Percentiles rank a stretch among this genome's conserved stretches.
Evolutionary conservation across 2,797 vertebrate species (phyloP).

Genomic region (Setipinna tenuifilis): DNA sequence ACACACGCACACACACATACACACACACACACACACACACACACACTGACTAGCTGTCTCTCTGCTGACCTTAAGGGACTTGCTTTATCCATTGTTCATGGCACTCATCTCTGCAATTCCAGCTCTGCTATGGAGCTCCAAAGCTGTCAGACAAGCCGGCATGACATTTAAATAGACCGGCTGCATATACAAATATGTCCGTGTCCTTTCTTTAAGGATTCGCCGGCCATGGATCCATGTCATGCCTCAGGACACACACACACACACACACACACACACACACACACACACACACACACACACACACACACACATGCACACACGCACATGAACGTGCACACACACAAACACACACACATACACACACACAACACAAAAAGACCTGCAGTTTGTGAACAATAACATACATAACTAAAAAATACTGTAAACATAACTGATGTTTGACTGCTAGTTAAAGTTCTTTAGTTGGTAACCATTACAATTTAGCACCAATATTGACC

Average conservation of each 20-base stretch:
- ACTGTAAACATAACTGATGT: background rate
- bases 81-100: background rate
- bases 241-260: background rate
- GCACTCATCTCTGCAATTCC: background rate
- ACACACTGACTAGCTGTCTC: background rate
- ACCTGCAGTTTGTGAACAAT: background rate
- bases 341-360: background rate
- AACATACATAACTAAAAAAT: background rate
- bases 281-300: no score
- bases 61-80: conserved; percentile 9
- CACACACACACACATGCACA: no score
- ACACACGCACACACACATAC: background rate
- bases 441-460: background rate
- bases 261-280: background rate
- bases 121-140: background rate
- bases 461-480: background rate
- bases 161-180: background rate
- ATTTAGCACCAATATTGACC: background rate
- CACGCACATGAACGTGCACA: background rate
- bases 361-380: background rate
- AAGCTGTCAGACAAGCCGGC: background rate
- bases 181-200: background rate
- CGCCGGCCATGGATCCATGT: background rate
- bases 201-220: background rate
- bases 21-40: background rate